Conservation (phyloP, 2,888 invertebrate genomes). For the Caenorhabditis plicata region DNA sequence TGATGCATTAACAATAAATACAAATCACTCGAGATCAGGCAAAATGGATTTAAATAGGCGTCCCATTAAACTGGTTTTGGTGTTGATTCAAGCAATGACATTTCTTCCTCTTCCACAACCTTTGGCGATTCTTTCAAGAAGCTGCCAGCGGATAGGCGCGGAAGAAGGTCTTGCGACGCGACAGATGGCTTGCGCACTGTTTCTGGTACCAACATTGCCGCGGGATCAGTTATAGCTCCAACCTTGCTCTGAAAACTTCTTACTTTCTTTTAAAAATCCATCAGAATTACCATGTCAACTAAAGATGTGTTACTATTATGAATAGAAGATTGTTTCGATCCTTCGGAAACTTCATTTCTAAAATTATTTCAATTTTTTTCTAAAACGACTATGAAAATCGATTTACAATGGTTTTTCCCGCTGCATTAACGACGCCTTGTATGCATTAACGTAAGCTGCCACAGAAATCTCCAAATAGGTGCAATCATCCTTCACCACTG, state of each 20-base stretch:
- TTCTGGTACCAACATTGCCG: slow-evolving; percentile 37
- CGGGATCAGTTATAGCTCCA: slow-evolving; percentile 36
- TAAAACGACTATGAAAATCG: neutral
- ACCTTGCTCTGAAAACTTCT: too few species aligned
- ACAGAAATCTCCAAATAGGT: slow-evolving; percentile 52
- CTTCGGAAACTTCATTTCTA: slow-evolving; percentile 25
- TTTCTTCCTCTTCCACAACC: slow-evolving; percentile 26
- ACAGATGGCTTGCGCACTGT: slow-evolving; percentile 26
- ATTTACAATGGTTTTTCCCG: slow-evolving; percentile 36
- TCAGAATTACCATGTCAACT: slow-evolving; percentile 3
- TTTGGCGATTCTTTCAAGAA: slow-evolving; percentile 19
- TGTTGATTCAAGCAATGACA: slow-evolving; percentile 10
- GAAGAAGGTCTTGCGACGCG: slow-evolving; percentile 4
- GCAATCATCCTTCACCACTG: slow-evolving; percentile 47
- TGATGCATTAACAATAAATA: too few species aligned
- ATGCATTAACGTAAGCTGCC: slow-evolving; percentile 49
- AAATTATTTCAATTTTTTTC: neutral
- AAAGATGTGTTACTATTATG: slow-evolving; percentile 10
- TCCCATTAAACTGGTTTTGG: too few species aligned
- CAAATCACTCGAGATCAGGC: too few species aligned
- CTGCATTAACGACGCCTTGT: slow-evolving; percentile 50
- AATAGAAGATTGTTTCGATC: slow-evolving; percentile 10
- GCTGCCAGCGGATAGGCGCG: too few species aligned
- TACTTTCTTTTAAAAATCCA: too few species aligned
- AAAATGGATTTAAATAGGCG: neutral